Evolutionary conservation across 2,888 invertebrate genomes (phyloP).

Genomic region (Agapostemon virescens): DNA sequence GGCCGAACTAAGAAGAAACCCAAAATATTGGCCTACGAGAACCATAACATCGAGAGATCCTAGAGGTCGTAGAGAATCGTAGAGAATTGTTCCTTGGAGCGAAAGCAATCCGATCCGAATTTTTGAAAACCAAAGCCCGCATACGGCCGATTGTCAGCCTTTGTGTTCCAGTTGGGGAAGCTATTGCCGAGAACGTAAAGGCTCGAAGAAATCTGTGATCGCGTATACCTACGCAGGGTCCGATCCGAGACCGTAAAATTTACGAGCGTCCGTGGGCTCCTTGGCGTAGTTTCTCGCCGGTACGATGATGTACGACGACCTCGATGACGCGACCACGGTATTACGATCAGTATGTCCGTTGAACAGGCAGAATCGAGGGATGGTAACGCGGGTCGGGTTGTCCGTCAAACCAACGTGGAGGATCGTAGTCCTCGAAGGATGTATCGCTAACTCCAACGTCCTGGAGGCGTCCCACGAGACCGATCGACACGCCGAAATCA

Average conservation of each 20-base stretch:
- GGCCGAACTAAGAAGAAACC: neutral
- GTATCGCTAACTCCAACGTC: slow-evolving; percentile 42
- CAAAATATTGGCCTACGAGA: neutral
- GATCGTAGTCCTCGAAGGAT: slow-evolving; percentile 33
- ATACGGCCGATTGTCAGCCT: neutral
- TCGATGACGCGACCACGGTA: slow-evolving; percentile 61
- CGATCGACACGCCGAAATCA: slow-evolving; percentile 60
- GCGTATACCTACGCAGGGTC: neutral
- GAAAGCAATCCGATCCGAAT: neutral
- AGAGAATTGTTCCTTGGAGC: no score
- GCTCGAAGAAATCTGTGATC: neutral
- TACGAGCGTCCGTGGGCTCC: slow-evolving; percentile 58
- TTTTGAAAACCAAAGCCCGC: neutral
- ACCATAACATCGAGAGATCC: neutral
- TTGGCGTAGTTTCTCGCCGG: slow-evolving; percentile 22
- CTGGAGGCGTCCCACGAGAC: slow-evolving; percentile 5
- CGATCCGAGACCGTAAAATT: slow-evolving; percentile 54
- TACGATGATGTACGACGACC: slow-evolving; percentile 63
- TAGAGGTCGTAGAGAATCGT: neutral
- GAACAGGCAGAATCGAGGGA: slow-evolving; percentile 51
- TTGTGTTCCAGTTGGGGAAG: neutral
- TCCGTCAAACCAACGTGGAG: slow-evolving; percentile 56
- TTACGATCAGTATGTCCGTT: slow-evolving; percentile 57
- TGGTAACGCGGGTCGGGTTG: slow-evolving; percentile 46
- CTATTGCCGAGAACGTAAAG: slow-evolving; percentile 28